phyloP scores from a whole-genome alignment of 2,888 invertebrate genomes.

The Dasypolia templi region DNA sequence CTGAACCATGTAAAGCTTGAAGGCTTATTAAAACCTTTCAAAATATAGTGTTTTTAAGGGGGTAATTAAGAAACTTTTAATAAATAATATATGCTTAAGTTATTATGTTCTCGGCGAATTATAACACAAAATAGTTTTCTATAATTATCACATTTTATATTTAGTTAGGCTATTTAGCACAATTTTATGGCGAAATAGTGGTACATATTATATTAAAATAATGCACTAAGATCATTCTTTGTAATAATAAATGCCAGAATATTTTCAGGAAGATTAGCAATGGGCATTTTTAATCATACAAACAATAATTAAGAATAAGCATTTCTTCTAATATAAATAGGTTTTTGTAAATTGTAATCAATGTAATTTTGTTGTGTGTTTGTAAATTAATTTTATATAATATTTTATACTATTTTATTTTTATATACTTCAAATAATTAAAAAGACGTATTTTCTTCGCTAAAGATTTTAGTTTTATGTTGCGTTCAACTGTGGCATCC shows the following conservation, averaged over 20 bases:
- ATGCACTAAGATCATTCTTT: constrained; percentile 18
- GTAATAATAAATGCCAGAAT: not conserved
- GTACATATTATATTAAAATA: not conserved
- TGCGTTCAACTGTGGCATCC: too few species aligned
- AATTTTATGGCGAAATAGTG: constrained; percentile 38
- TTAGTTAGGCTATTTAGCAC: constrained; percentile 39
- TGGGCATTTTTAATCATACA: constrained; percentile 2
- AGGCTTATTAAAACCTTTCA: not conserved
- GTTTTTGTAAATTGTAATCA: constrained; percentile 22
- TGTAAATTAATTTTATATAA: not conserved
- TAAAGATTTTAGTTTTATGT: constrained; percentile 1
- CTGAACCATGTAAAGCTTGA: not conserved
- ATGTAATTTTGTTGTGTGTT: constrained; percentile 1
- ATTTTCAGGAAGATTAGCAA: not conserved
- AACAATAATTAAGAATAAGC: constrained; percentile 33
- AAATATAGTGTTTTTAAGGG: not conserved
- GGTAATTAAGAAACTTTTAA: not conserved
- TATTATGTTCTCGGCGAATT: not conserved
- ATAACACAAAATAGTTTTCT: not conserved
- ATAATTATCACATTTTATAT: constrained; percentile 19
- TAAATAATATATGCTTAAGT: constrained; percentile 1
- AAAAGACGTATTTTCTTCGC: not conserved
- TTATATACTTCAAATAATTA: not conserved
- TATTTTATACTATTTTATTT: not conserved
- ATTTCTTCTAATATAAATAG: constrained; percentile 12